These are phyloP conservation scores for Chironomus tentans DNA, from an alignment of 2,888 invertebrate species.

Conservation along the genomic window DNA sequence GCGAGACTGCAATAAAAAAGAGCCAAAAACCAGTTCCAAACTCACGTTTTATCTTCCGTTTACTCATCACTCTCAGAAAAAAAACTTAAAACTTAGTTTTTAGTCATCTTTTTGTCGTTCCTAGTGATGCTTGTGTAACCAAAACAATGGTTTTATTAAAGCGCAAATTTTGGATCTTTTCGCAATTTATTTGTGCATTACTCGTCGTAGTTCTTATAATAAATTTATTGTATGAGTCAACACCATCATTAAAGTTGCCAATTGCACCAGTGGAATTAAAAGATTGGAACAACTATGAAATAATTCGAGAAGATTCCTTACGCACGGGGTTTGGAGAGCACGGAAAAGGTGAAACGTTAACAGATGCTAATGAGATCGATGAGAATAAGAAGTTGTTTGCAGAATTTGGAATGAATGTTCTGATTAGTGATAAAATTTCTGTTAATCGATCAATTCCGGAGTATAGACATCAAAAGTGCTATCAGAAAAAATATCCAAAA, in stretches of 20 bases:
- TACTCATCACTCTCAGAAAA: neutral
- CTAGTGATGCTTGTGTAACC: neutral
- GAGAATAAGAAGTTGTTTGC: neutral
- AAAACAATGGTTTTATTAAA: neutral
- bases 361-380: slow-evolving; percentile 34
- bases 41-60: neutral
- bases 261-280: neutral
- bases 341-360: slow-evolving; percentile 55
- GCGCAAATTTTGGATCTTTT: neutral
- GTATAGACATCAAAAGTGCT: slow-evolving; percentile 1
- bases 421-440: slow-evolving; percentile 16
- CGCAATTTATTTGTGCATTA: neutral
- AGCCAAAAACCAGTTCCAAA: neutral
- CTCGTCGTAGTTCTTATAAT: neutral
- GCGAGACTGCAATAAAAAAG: too few species aligned
- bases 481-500: neutral
- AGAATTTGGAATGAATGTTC: neutral
- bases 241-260: neutral
- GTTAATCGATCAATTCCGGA: slow-evolving; percentile 8
- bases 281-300: slow-evolving; percentile 16
- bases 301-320: neutral
- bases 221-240: neutral
- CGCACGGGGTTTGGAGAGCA: slow-evolving; percentile 63
- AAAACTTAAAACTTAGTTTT: neutral
- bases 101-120: neutral